A percentile compares a stretch with the other conserved stretches of the same genome.
Evolutionary conservation across 2,888 invertebrate genomes (phyloP).

Genomic region (Chironomus riparius): DNA sequence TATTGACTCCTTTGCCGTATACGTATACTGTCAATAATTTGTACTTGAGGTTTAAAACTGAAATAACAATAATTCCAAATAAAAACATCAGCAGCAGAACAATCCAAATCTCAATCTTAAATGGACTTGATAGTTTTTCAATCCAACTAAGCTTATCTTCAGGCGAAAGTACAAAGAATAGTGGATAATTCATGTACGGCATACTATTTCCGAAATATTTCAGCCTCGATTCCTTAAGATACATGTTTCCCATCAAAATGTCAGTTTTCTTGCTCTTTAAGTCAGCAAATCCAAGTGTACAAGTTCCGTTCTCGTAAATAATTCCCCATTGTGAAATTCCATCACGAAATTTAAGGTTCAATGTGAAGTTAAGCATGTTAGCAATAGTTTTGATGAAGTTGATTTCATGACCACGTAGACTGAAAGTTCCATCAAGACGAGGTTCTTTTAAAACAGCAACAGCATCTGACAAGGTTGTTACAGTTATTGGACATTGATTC

Average conservation of each 20-base stretch:
- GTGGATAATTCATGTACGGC: not conserved
- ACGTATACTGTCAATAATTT: not conserved
- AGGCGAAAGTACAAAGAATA: not conserved
- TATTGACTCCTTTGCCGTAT: not conserved
- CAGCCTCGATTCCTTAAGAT: not conserved
- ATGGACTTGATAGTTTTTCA: not conserved
- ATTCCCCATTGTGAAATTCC: not conserved
- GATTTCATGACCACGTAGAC: not conserved
- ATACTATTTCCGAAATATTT: not conserved
- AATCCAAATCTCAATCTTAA: not conserved
- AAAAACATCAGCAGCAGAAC: not conserved
- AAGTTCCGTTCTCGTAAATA: not conserved
- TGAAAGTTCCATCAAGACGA: not conserved
- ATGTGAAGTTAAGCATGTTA: not conserved
- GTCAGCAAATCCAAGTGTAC: not conserved
- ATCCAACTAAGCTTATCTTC: not conserved
- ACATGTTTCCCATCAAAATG: not conserved
- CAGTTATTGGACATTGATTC: not conserved
- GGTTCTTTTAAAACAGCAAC: not conserved
- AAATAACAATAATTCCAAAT: not conserved
- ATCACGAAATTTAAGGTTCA: not conserved
- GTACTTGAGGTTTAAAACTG: not conserved
- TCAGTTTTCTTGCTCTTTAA: not conserved
- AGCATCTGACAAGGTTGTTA: not conserved
- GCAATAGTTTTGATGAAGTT: not conserved